phyloP scores from a whole-genome alignment of 2,113 vertebrate species.

The Burhinus bistriatus region DNA sequence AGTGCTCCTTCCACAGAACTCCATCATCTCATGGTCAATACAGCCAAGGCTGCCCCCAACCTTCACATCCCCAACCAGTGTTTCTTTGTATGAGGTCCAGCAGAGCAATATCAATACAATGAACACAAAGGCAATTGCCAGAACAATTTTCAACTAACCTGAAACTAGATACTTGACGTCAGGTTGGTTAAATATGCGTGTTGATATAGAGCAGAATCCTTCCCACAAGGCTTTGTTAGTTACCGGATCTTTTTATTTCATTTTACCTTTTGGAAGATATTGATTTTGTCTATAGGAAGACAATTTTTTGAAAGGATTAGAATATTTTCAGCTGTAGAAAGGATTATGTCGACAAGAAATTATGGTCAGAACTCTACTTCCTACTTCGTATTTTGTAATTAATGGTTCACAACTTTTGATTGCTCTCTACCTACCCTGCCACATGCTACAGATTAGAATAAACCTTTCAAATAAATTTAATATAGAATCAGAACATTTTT shows the following conservation, averaged over 20 bases:
- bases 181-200: background rate
- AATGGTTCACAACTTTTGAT: background rate
- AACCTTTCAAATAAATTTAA: background rate
- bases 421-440: fast-evolving
- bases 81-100: background rate
- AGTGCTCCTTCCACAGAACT: background rate
- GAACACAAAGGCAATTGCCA: background rate
- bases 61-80: background rate
- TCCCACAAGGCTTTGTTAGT: background rate
- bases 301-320: background rate
- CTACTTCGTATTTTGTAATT: background rate
- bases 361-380: background rate
- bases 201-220: background rate
- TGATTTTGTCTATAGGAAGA: background rate
- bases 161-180: background rate
- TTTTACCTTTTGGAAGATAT: background rate
- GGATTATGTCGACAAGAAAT: background rate
- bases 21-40: background rate
- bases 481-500: background rate
- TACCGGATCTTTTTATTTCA: background rate
- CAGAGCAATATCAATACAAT: background rate
- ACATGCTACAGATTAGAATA: background rate
- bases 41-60: background rate
- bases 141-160: background rate
- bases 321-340: background rate